A percentile compares a stretch with the other conserved stretches of the same genome.
Conservation (phyloP, 2,113 vertebrate species). For the Nettapus auritus region DNA sequence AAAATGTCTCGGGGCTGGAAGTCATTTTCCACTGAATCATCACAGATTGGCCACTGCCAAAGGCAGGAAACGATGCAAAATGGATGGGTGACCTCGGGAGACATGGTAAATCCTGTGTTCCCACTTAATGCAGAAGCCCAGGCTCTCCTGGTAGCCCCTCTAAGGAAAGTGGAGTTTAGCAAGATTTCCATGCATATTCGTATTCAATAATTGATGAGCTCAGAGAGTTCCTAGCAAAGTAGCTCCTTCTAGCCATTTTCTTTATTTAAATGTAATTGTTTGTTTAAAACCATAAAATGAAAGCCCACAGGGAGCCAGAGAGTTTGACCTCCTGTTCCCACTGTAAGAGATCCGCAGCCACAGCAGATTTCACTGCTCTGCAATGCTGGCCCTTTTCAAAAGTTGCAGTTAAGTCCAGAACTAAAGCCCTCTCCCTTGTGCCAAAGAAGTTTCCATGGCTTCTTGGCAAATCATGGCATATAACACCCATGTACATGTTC, state of each 20-base stretch:
- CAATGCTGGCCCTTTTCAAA: neutral
- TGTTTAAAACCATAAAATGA: conserved; percentile 10
- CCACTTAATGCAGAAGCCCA: neutral
- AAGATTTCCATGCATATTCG: neutral
- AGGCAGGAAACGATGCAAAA: neutral
- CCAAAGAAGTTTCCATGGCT: neutral
- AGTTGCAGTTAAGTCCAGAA: neutral
- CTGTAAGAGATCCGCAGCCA: neutral
- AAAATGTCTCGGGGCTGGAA: neutral
- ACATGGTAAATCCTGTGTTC: neutral
- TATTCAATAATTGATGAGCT: conserved; percentile 35
- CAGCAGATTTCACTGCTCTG: neutral
- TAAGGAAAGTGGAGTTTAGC: neutral
- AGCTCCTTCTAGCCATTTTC: conserved; percentile 40
- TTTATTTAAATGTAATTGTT: conserved; percentile 29
- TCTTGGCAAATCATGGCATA: neutral
- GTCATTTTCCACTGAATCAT: conserved; percentile 4
- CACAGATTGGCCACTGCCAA: neutral
- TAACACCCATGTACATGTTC: neutral
- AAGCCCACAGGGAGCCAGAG: conserved; percentile 11
- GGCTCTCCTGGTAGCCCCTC: neutral
- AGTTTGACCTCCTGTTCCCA: conserved; percentile 2
- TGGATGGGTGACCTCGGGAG: neutral
- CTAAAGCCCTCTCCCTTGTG: neutral
- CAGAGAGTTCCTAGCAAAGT: neutral